Evolutionary conservation across 2,888 invertebrate genomes (phyloP), one percentile per base, ranked within the genome.

Genomic region (Harpalus rufipes): DNA sequence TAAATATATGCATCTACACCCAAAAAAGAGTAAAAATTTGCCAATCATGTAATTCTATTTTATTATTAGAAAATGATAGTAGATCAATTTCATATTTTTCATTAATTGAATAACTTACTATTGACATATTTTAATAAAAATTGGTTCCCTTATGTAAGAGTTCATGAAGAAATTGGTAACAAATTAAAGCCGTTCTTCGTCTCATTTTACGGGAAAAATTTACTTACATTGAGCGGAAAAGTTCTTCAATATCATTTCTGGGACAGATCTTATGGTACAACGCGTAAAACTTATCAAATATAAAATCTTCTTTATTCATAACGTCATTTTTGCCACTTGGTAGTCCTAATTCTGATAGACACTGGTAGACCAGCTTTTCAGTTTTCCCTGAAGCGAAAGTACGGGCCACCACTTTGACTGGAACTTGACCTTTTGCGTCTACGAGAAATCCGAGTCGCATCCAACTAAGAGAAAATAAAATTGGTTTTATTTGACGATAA

Each of bases 341-440:
- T 87, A 99, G 93, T 25, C 96, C 97, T 86, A 99, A 93, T 90
- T 99, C 99, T 81, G 96, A 95, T 87, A 99, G 93, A 91, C 97
- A 98, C 90, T 99, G 98, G 92, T 99, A 99, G 51, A 99, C 98
- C 90, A 99, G 93, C 91, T 98, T 99, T 92, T 99, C 99, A 4
- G 99, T 98, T 93, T 98, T 98, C 51, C 99, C 99, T n/a, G 99
- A 99, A 1, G 99, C 99, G 92, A 99, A 99, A 85, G 99, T 99
- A 90, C 97, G 94, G 83, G 98, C 98, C 51, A 99, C 96, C 78
- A 98, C 97, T 92, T 98, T 97, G 1, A 99, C 98, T 1, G 99
- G 99, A 85, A 99, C 98, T 92, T 98, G 98, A 58, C 98, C 97
- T 89, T 96, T 96, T 56, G 97, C 96, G 90, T 99, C 99, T 83